phyloP scores from a whole-genome alignment of 2,113 vertebrate genomes.

The Rhinichthys klamathensis region DNA sequence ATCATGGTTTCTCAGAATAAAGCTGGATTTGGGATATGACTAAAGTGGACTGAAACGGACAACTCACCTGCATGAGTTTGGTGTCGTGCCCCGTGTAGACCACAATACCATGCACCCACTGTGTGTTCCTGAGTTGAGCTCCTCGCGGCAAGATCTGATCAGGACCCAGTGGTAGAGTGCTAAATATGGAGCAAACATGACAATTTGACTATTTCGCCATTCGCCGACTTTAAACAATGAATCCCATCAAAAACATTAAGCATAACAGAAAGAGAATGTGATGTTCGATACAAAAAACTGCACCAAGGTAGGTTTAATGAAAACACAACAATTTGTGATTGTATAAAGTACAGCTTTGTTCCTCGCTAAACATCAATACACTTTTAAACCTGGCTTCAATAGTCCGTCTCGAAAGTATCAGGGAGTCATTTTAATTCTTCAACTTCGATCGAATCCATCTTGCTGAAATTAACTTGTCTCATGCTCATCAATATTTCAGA shows the following conservation, averaged over 20 bases:
- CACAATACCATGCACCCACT: constrained; percentile 96
- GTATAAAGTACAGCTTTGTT: background rate
- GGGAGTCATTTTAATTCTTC: background rate
- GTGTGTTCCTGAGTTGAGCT: constrained; percentile 95
- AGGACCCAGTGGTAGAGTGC: constrained; percentile 89
- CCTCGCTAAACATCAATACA: background rate
- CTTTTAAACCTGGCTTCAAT: background rate
- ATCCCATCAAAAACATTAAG: background rate
- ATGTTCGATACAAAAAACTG: background rate
- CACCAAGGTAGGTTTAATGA: background rate
- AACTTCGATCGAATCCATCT: background rate
- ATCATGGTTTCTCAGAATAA: background rate
- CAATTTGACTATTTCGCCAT: background rate
- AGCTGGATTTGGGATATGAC: background rate
- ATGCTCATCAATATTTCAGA: background rate
- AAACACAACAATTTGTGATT: background rate
- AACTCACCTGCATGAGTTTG: constrained; percentile 96
- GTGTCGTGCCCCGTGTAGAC: constrained; percentile 99
- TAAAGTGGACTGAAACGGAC: background rate
- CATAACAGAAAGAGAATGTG: background rate
- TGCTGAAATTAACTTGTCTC: background rate
- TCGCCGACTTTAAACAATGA: background rate
- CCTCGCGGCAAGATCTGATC: constrained; percentile 97
- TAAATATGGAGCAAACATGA: constrained; percentile 62
- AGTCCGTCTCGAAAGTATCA: background rate